Percentiles rank a stretch among this genome's conserved stretches.
Conservation (phyloP, 2,888 invertebrate genomes). For the Pollenia griseotomentosa region DNA sequence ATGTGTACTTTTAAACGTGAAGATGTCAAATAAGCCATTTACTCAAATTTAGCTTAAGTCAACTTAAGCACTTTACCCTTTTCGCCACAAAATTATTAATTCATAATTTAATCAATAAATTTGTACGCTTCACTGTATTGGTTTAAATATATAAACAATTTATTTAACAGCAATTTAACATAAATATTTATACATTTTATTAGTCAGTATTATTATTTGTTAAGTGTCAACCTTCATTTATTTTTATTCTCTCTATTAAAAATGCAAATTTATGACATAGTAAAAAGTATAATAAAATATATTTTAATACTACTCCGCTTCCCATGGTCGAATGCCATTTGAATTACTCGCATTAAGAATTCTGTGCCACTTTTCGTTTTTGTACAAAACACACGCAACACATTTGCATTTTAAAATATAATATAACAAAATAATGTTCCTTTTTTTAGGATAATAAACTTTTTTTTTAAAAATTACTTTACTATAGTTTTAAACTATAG, state of each 20-base stretch:
- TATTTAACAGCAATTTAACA: not conserved
- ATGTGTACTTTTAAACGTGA: too few relatives aligned
- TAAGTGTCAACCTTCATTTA: not conserved
- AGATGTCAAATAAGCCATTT: too few relatives aligned
- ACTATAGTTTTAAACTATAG: too few relatives aligned
- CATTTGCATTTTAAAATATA: constrained; percentile 22
- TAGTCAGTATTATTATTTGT: not conserved
- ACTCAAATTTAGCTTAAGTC: too few relatives aligned
- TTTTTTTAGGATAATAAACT: not conserved
- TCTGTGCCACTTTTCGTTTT: constrained; percentile 31
- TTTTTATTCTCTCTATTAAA: not conserved
- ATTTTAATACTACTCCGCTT: not conserved
- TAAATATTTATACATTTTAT: not conserved
- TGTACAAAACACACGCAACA: constrained; percentile 28
- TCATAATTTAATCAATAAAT: constrained; percentile 4
- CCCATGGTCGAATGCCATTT: constrained; percentile 10
- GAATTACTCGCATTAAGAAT: constrained; percentile 37
- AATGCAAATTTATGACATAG: constrained; percentile 16
- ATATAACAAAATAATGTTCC: not conserved
- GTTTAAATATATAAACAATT: not conserved
- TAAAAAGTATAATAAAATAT: not conserved
- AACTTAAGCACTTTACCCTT: too few relatives aligned
- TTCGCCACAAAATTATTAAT: not conserved
- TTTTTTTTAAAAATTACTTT: not conserved
- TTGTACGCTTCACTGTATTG: not conserved